Evolutionary conservation across 2,113 vertebrate genomes (phyloP).

Genomic region (Eudyptes chrysolophus): DNA sequence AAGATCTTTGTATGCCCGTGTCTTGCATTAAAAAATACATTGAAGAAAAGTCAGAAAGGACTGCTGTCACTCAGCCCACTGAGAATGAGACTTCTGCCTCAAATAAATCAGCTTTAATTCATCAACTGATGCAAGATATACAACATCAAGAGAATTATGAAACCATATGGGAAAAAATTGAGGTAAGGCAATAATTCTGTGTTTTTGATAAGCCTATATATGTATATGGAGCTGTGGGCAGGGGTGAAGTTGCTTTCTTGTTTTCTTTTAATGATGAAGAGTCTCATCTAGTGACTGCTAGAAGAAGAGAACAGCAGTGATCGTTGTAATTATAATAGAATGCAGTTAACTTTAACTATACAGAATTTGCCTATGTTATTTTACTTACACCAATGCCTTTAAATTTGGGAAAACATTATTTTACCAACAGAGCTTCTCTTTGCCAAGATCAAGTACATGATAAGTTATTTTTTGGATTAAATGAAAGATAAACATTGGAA

Average conservation of each 20-base stretch:
- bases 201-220: not conserved
- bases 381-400: not conserved
- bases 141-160: slow-evolving; percentile 88
- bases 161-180: slow-evolving; percentile 90
- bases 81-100: slow-evolving; percentile 67
- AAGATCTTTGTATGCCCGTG: slow-evolving; percentile 75
- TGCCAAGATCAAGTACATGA: not conserved
- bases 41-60: slow-evolving; percentile 57
- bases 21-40: slow-evolving; percentile 65
- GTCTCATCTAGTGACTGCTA: not conserved
- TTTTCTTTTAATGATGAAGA: not conserved
- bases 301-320: not conserved
- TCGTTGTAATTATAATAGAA: not conserved
- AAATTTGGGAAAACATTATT: not conserved
- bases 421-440: not conserved
- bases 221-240: not conserved
- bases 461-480: not conserved
- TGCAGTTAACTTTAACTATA: not conserved
- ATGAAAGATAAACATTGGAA: not conserved
- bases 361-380: not conserved
- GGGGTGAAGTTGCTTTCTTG: not conserved
- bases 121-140: slow-evolving; percentile 89
- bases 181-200: slow-evolving; percentile 76
- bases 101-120: slow-evolving; percentile 80
- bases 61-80: not conserved